Evolutionary conservation across 2,888 invertebrate genomes (phyloP), one percentile per base, ranked within the genome.

Genomic region (Ichneumoninae sp.): DNA sequence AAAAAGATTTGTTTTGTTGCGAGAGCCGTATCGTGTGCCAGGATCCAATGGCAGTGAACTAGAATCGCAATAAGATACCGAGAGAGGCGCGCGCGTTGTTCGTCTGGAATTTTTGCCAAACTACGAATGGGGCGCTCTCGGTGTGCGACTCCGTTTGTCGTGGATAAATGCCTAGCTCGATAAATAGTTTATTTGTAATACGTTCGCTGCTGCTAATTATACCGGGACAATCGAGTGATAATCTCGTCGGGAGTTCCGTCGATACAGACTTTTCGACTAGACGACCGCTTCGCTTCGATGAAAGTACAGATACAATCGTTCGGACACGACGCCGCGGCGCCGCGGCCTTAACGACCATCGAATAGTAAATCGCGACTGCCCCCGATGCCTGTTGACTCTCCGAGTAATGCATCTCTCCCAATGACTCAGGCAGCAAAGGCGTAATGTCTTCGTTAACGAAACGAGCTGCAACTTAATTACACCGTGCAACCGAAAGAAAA

Each of bases 21-120:
- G n/a, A 33, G 30, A 62, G 16, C 57, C 60, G 47, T 44, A 60
- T 62, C 62, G 19, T 60, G 26, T 10, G 36, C 47, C 19, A 47
- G 57, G 30, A 74, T 22, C 47, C 65, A 66, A 69, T 69, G 72
- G 36, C 54, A 54, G 69, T 54, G 74, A 82, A 80, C 75, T 50
- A 60, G 66, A 80, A 83, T 79, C 19, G 65, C 36, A 79, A 74
- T 50, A 70, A 83, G 62, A 70, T 54, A 22, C 36, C 13, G 10
- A 3, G 75, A 52, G 66, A n/a, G 30, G 33, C 10, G 54, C 66
- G 52, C 44, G 44, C 16, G 76, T 80, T 80, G 70, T 76, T 57
- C 40, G 60, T 71, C 44, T 60, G 76, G 77, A 80, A 80, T 83
- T 80, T 83, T 62, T 66, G 7, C n/a, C 19, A 47, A 68, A 74